phyloP scores from a whole-genome alignment of 2,888 invertebrate genomes.

The Cotesia congregata region DNA sequence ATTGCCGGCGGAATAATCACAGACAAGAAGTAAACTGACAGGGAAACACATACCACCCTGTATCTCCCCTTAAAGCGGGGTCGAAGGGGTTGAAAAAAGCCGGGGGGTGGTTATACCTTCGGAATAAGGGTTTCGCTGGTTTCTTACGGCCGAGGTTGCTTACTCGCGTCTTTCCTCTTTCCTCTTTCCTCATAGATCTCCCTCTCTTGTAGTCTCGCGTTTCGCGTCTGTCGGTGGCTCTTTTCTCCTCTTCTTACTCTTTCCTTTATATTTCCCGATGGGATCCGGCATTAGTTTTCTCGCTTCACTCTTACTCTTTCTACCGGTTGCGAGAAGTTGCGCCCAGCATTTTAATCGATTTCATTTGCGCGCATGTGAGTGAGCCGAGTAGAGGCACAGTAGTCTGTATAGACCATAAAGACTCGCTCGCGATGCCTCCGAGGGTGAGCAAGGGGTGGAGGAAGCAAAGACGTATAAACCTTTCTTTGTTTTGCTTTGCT shows the following conservation, averaged over 20 bases:
- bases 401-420: conserved; percentile 29
- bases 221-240: conserved; percentile 53
- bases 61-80: not conserved
- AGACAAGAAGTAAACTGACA: conserved; percentile 28
- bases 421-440: not conserved
- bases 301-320: not conserved
- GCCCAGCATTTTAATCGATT: conserved; percentile 79
- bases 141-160: conserved; percentile 59
- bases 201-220: conserved; percentile 38
- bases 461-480: conserved; percentile 70
- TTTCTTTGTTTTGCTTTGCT: conserved; percentile 74
- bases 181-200: conserved; percentile 50
- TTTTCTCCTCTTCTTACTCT: conserved; percentile 72
- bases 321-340: conserved; percentile 72
- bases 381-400: conserved; percentile 60
- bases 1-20: conserved; percentile 38
- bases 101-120: conserved; percentile 15
- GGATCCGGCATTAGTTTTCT: conserved; percentile 43
- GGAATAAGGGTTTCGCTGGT: conserved; percentile 63
- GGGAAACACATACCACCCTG: conserved; percentile 46
- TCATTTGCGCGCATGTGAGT: conserved; percentile 78
- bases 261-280: conserved; percentile 59
- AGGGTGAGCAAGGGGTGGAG: conserved; percentile 40
- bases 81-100: conserved; percentile 21
- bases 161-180: conserved; percentile 40